Percentiles rank a stretch among this genome's conserved stretches.
Evolutionary conservation across 23 tunicate genomes (phyloP).

Genomic region (Phallusia fumigata): DNA sequence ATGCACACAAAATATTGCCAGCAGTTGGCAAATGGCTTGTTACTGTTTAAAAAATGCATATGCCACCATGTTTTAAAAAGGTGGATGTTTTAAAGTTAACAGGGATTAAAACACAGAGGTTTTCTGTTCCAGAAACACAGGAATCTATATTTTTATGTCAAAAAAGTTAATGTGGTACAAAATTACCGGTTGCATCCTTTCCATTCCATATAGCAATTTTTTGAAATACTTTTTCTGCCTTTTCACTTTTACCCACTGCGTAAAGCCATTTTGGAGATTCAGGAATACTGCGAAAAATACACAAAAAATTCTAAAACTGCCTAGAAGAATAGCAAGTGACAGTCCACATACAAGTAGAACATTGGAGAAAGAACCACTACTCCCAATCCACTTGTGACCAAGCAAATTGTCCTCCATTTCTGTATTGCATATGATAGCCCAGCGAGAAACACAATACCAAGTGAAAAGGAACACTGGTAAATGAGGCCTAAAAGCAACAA

Average conservation of each 20-base stretch:
- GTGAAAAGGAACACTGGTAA: slow-evolving; percentile 50
- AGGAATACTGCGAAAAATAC: slow-evolving; percentile 36
- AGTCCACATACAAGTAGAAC: slow-evolving; percentile 51
- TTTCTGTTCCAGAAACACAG: neutral
- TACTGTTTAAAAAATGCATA: too few relatives aligned
- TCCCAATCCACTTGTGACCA: slow-evolving; percentile 49
- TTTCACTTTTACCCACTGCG: slow-evolving; percentile 60
- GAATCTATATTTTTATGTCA: neutral
- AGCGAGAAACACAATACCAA: slow-evolving; percentile 66
- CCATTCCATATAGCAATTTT: slow-evolving; percentile 71
- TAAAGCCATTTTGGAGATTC: slow-evolving; percentile 91
- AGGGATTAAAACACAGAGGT: neutral
- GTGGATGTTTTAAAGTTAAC: too few relatives aligned
- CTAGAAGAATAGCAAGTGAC: too few relatives aligned
- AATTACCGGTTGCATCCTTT: slow-evolving; percentile 38
- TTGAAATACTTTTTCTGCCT: slow-evolving; percentile 49
- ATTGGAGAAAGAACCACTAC: slow-evolving; percentile 5
- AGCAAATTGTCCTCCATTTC: slow-evolving; percentile 52
- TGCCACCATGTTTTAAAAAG: too few relatives aligned
- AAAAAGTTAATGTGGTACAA: too few relatives aligned
- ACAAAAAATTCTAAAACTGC: too few relatives aligned
- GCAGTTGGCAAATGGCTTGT: too few relatives aligned
- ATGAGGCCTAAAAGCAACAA: slow-evolving; percentile 39
- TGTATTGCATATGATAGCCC: slow-evolving; percentile 32
- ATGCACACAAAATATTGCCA: too few relatives aligned